Evolutionary conservation across 2,797 vertebrate species (phyloP).

Genomic region (Cyprinodon diabolis): DNA sequence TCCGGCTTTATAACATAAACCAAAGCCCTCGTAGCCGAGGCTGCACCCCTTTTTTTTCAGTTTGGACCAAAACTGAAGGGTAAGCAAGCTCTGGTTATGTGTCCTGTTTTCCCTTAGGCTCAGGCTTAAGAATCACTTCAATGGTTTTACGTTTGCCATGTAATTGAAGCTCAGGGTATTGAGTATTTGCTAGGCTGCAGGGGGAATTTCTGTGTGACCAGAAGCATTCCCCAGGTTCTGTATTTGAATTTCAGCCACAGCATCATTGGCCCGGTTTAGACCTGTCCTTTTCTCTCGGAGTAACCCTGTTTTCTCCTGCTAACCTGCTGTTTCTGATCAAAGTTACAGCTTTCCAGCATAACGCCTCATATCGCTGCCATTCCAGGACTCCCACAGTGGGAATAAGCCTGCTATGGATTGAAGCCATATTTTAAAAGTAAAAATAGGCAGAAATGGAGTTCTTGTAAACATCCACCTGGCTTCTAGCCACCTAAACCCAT

Average conservation of each 20-base stretch:
- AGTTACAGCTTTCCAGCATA: not conserved
- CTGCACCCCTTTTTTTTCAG: not conserved
- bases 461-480: slow-evolving; percentile 44
- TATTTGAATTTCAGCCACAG: too few species aligned
- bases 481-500: slow-evolving; percentile 6
- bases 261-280: too few species aligned
- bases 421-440: slow-evolving; percentile 36
- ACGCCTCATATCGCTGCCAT: not conserved
- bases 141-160: too few species aligned
- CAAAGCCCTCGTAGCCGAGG: not conserved
- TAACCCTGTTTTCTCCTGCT: too few species aligned
- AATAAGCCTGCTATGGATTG: slow-evolving; percentile 9
- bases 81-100: not conserved
- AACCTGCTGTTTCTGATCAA: too few species aligned
- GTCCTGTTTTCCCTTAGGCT: not conserved
- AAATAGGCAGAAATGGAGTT: slow-evolving; percentile 46
- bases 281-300: too few species aligned
- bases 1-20: not conserved
- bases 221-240: too few species aligned
- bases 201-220: too few species aligned
- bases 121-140: not conserved
- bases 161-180: not conserved
- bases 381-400: slow-evolving; percentile 9
- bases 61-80: not conserved
- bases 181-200: not conserved